These are phyloP conservation scores for Cichladusa arquata DNA, from an alignment of 2,113 vertebrate genomes.

Conservation along the genomic window DNA sequence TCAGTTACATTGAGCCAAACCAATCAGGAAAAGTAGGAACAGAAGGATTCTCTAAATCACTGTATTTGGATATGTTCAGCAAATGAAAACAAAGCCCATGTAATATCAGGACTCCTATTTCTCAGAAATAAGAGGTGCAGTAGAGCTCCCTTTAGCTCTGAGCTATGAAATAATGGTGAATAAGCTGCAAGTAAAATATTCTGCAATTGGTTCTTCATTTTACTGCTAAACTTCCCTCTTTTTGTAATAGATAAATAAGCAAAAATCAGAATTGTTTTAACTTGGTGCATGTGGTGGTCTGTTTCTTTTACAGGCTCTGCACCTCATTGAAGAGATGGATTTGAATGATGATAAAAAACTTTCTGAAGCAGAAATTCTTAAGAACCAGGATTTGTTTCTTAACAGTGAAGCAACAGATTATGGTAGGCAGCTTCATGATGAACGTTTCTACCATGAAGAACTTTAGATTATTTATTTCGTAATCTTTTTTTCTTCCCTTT, in stretches of 20 bases:
- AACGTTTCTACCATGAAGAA: slow-evolving; percentile 81
- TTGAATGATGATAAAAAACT: slow-evolving; percentile 83
- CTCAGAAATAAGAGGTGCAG: neutral
- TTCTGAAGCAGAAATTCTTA: slow-evolving; percentile 85
- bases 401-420: slow-evolving; percentile 97
- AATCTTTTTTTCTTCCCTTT: neutral
- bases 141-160: neutral
- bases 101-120: neutral
- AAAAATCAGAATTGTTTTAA: neutral
- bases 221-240: neutral
- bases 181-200: neutral
- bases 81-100: neutral
- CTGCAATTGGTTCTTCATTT: neutral
- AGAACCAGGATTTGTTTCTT: slow-evolving; percentile 89
- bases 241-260: neutral
- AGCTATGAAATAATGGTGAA: neutral
- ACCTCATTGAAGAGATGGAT: slow-evolving; percentile 94
- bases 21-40: neutral
- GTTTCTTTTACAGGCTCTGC: slow-evolving; percentile 80
- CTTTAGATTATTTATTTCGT: slow-evolving; percentile 68
- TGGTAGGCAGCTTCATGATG: slow-evolving; percentile 84
- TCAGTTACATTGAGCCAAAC: neutral
- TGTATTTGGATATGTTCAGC: neutral
- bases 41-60: neutral
- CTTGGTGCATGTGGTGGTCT: neutral